Percentiles rank a stretch among this genome's conserved stretches.
Evolutionary conservation across 2,888 invertebrate species (phyloP).

Genomic region (Hipparchia semele): DNA sequence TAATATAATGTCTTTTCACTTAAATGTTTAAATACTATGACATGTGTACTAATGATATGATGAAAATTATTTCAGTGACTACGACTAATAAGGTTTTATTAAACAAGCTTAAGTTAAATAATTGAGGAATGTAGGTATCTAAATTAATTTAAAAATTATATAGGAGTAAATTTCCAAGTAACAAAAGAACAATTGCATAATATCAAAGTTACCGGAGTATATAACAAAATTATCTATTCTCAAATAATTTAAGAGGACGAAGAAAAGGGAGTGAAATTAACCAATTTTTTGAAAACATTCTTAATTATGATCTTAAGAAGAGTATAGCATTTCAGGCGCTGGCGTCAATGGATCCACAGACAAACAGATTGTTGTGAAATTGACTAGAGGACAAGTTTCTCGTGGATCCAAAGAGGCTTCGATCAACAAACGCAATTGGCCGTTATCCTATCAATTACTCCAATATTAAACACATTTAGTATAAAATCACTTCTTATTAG

Average conservation of each 20-base stretch:
- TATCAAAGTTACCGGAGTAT: neutral
- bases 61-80: constrained; percentile 59
- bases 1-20: constrained; percentile 65
- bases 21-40: constrained; percentile 76
- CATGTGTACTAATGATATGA: constrained; percentile 79
- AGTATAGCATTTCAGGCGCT: neutral
- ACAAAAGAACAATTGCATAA: neutral
- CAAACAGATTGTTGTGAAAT: constrained; percentile 31
- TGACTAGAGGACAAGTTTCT: constrained; percentile 36
- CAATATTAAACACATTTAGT: constrained; percentile 48
- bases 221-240: neutral
- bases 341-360: constrained; percentile 31
- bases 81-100: constrained; percentile 28
- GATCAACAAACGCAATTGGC: constrained; percentile 20
- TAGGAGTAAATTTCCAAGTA: neutral
- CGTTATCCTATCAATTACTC: constrained; percentile 31
- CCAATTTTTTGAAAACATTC: neutral
- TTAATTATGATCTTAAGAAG: neutral
- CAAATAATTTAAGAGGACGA: neutral
- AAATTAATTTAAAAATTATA: neutral
- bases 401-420: constrained; percentile 30
- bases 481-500: constrained; percentile 68
- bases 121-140: neutral
- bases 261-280: neutral
- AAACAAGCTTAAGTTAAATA: neutral